Evolutionary conservation across 2,888 invertebrate species (phyloP).

Genomic region (Cheilosia pagana): DNA sequence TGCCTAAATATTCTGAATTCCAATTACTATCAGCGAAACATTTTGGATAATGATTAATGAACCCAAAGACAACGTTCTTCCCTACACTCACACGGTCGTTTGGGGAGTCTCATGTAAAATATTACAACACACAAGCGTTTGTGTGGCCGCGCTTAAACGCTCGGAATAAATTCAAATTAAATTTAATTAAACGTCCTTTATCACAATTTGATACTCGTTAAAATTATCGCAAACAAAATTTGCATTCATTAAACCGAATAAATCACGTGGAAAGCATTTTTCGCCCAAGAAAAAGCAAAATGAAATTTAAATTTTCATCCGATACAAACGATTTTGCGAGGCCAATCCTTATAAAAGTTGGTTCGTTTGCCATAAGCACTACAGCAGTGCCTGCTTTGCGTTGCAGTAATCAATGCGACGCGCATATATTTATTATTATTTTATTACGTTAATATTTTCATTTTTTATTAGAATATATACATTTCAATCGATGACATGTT

Average conservation of each 20-base stretch:
- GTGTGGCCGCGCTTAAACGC: slow-evolving; percentile 3
- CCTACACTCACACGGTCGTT: slow-evolving; percentile 13
- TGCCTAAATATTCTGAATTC: slow-evolving; percentile 22
- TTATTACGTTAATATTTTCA: slow-evolving; percentile 23
- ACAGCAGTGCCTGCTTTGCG: not conserved
- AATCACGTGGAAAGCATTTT: slow-evolving; percentile 42
- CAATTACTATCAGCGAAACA: slow-evolving; percentile 36
- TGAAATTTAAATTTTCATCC: slow-evolving; percentile 28
- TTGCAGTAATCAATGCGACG: slow-evolving; percentile 28
- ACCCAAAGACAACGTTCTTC: slow-evolving; percentile 7
- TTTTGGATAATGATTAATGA: slow-evolving; percentile 54
- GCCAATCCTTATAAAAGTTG: slow-evolving; percentile 1
- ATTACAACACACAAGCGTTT: slow-evolving; percentile 7
- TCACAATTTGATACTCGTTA: slow-evolving; percentile 49
- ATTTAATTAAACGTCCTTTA: slow-evolving; percentile 58
- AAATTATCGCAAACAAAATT: slow-evolving; percentile 49
- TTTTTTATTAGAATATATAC: slow-evolving; percentile 13
- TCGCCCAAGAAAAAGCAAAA: slow-evolving; percentile 2
- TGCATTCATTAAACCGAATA: slow-evolving; percentile 50
- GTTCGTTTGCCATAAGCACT: not conserved
- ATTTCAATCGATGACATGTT: slow-evolving; percentile 25
- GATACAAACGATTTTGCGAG: not conserved
- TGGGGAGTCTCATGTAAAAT: slow-evolving; percentile 26
- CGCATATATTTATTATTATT: slow-evolving; percentile 27
- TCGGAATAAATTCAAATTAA: slow-evolving; percentile 41